Base-by-base conservation (phyloP, 1,140 invertebrate genomes). In the Drosophila suzukii region DNA sequence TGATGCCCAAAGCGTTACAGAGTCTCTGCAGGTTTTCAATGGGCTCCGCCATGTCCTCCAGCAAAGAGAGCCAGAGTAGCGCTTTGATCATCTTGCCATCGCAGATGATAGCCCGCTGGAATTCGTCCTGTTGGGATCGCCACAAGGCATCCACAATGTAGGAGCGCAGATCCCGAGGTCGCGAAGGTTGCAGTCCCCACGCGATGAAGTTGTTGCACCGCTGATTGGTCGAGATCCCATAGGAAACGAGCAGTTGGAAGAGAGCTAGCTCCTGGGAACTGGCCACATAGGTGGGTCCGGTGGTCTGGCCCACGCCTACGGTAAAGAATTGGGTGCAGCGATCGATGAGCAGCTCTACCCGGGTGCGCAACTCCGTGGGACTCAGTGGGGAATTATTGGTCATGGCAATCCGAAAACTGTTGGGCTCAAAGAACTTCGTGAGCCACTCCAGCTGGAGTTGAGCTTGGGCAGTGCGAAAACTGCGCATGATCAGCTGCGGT, bases 81-180 rank as follows among this genome's bases (percentile, higher is more conserved):
- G 90, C 75, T 53, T 92, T 92, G 11, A 92, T 90, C 79, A 91
- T 91, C 47, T 92, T 92, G 6, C 72, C 79, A 76, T 92, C 92
- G 54, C 90, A 91, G 5, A 91, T 77, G 6, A 92, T 81, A 11
- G 79, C 53, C 2, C 86, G 70, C 13, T 84, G 68, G 15, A 78
- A 91, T n/a, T 90, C 81, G 36, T 89, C 59, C 51, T 81, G 76
- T 12, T 85, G 81, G 0, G 76, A 67, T 1, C 72, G 81, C 89
- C 83, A 91, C 24, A 92, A 41, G 0, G 76, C 81, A 51, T 92
- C 77, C 27, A 92, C 82, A 46, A 92, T 91, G 53, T 85, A 92
- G 13, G 80, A 68, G 4, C 91, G 85, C 17, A 92, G 44, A 53
- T 90, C 85, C 0, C 75, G 51, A 2, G 90, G 88, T 0, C 89